Evolutionary conservation across 2,113 vertebrate genomes (phyloP).

Genomic region (Rhegmatorhina hoffmannsi): DNA sequence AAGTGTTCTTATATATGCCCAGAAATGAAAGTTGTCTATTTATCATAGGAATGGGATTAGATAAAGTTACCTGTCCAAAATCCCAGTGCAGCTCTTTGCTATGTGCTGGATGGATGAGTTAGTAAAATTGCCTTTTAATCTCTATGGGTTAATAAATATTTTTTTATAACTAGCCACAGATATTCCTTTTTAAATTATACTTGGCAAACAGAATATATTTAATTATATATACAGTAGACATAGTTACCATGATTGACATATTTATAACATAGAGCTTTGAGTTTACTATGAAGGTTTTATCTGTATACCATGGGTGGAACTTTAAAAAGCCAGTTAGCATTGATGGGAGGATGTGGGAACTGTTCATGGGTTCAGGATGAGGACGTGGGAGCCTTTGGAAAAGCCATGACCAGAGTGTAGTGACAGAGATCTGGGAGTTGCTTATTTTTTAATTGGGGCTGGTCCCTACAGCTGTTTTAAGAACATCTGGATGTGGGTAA

Average conservation of each 20-base stretch:
- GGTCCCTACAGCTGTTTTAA: slow-evolving; percentile 55
- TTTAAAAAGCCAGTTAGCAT: slow-evolving; percentile 9
- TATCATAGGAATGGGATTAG: slow-evolving; percentile 23
- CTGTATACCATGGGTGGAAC: not conserved
- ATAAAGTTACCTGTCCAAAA: slow-evolving; percentile 1
- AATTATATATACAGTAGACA: slow-evolving; percentile 64
- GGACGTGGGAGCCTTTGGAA: not conserved
- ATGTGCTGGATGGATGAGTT: not conserved
- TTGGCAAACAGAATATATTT: slow-evolving; percentile 65
- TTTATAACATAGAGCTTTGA: slow-evolving; percentile 66
- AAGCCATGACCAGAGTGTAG: slow-evolving; percentile 14
- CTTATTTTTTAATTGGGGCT: slow-evolving; percentile 29
- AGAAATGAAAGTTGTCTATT: slow-evolving; percentile 42
- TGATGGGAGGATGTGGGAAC: not conserved
- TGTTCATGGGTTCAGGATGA: not conserved
- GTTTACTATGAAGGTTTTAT: slow-evolving; percentile 57
- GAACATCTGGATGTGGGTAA: slow-evolving; percentile 46
- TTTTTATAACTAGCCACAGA: slow-evolving; percentile 57
- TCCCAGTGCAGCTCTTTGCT: not conserved
- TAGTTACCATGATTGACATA: slow-evolving; percentile 62
- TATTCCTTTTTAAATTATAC: slow-evolving; percentile 68
- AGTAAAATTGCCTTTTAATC: slow-evolving; percentile 46
- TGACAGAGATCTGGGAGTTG: not conserved
- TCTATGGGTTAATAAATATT: slow-evolving; percentile 46
- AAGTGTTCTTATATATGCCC: slow-evolving; percentile 45